phyloP scores from a whole-genome alignment of 2,888 invertebrate genomes.

The Sturmia bella region DNA sequence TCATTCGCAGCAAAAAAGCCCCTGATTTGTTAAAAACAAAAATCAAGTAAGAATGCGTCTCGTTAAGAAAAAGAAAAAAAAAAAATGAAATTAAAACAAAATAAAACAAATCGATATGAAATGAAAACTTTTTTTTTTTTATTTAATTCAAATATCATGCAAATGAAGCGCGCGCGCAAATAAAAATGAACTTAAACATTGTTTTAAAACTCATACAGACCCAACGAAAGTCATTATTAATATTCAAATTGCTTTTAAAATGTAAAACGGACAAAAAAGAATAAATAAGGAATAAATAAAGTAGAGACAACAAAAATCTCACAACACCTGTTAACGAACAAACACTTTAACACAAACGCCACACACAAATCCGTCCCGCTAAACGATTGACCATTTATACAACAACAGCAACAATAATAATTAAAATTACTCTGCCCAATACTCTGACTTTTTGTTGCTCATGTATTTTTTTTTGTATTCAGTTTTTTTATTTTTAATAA shows the following conservation, averaged over 20 bases:
- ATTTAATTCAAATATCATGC: slow-evolving; percentile 45
- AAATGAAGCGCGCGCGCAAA: slow-evolving; percentile 62
- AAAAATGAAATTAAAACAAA: slow-evolving; percentile 10
- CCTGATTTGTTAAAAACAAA: slow-evolving; percentile 8
- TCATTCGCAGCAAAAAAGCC: slow-evolving; percentile 19
- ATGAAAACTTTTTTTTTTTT: slow-evolving; percentile 19
- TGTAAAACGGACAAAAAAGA: background rate
- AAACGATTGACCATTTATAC: slow-evolving; percentile 15
- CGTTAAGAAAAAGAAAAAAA: slow-evolving; percentile 4
- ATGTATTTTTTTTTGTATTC: slow-evolving; percentile 36
- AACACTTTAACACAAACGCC: slow-evolving; percentile 17
- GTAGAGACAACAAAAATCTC: slow-evolving; percentile 11
- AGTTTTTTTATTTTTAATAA: slow-evolving; percentile 9
- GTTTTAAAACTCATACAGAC: slow-evolving; percentile 13
- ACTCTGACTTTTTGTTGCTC: slow-evolving; percentile 17
- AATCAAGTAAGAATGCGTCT: slow-evolving; percentile 20
- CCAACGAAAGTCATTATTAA: slow-evolving; percentile 1
- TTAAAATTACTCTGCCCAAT: background rate
- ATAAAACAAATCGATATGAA: slow-evolving; percentile 16
- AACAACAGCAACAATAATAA: background rate
- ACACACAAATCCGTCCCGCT: slow-evolving; percentile 2
- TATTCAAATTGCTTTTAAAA: background rate
- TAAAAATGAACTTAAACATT: slow-evolving; percentile 40
- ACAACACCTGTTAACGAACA: slow-evolving; percentile 66
- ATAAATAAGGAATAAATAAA: slow-evolving; percentile 5